Evolutionary conservation across 2,113 vertebrate genomes (phyloP), one percentile per base, ranked within the genome.

Genomic region (Oreochromis spilurus): DNA sequence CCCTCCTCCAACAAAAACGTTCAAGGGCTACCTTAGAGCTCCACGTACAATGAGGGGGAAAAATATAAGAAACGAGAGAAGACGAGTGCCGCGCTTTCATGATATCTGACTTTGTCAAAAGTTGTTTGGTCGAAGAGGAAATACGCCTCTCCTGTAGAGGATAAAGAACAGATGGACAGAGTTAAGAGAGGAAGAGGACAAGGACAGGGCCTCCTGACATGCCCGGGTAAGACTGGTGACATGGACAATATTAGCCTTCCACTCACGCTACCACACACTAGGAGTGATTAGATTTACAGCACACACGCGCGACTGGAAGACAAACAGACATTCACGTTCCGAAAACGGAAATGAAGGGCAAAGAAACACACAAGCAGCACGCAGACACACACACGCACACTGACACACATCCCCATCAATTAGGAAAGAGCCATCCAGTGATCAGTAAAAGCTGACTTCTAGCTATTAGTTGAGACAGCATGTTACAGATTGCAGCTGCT

Each of bases 401-500:
- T 43, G 16, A 87, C 79, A 86, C 75, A 81, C 79, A 50, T 88
- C 87, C 72, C 45, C 78, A 94, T 91, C 89, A 93, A 94, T 95
- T 94, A 91, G 84, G 79, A 91, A 52, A 79, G 79, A 84, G 89
- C 81, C 89, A 87, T 90, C 83, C 91, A 86, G 89, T 82, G 70
- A 94, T 94, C 93, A 93, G 93, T 93, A 93, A 94, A 92, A 91
- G 88, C 91, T 91, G 94, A 92, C 92, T 92, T 82, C 75, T 77
- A 83, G 90, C 93, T 90, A 95, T 95, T 94, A 94, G 88, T 91
- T 13, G 75, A 92, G 93, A 94, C 87, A 88, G 91, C 90, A 5
- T 17, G 87, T 95, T 93, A 94, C 94, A 93, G 90, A 95, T 93
- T 89, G 90, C 82, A 79, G 90, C 90, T 85, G 85, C 89, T 93